phyloP scores from a whole-genome alignment of 2,797 vertebrate genomes.

The Epinephelus coioides region DNA sequence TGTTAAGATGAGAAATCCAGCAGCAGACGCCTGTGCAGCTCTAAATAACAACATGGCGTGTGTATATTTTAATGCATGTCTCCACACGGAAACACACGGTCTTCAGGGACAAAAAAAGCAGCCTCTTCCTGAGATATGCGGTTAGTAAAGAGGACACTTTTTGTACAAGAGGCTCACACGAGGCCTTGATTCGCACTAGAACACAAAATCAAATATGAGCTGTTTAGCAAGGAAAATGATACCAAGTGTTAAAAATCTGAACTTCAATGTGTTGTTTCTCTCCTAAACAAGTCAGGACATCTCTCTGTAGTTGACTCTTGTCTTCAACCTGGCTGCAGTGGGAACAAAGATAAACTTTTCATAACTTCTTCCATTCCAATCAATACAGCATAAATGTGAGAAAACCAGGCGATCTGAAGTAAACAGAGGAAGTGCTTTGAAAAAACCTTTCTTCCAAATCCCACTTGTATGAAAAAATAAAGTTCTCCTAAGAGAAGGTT shows the following conservation, averaged over 20 bases:
- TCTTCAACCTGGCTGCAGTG: background rate
- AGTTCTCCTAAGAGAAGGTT: constrained; percentile 40
- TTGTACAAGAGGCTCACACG: background rate
- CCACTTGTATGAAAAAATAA: constrained; percentile 27
- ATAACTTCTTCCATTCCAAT: constrained; percentile 14
- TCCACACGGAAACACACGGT: background rate
- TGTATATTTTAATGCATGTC: constrained; percentile 24
- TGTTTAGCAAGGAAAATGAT: background rate
- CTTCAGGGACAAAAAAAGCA: background rate
- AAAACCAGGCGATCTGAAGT: constrained; percentile 11
- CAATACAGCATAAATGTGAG: constrained; percentile 9
- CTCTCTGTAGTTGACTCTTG: background rate
- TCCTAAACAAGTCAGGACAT: background rate
- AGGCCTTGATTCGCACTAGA: background rate
- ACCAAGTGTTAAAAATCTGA: background rate
- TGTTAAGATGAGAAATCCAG: constrained; percentile 30
- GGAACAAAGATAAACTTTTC: constrained; percentile 18
- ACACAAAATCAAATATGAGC: background rate
- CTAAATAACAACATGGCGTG: background rate
- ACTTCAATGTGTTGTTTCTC: background rate
- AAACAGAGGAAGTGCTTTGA: constrained; percentile 20
- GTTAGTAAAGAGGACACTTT: constrained; percentile 7
- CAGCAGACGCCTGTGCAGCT: background rate
- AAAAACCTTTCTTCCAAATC: constrained; percentile 15
- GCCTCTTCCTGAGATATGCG: constrained; percentile 14